A percentile compares a stretch with the other conserved stretches of the same genome.
phyloP scores from a whole-genome alignment of 2,797 vertebrate species.

The Acipenser oxyrinchus region DNA sequence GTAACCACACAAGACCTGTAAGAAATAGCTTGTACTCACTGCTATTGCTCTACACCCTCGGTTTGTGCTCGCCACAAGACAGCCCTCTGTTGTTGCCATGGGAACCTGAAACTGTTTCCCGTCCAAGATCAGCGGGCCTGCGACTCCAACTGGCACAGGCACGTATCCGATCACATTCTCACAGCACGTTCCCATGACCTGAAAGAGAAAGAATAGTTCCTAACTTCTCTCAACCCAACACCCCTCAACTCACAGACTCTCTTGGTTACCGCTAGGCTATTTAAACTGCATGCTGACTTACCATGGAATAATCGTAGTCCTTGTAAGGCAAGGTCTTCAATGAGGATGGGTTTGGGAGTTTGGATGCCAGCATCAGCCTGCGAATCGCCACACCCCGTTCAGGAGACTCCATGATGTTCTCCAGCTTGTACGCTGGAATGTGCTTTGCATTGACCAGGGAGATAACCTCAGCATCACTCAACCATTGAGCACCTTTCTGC shows the following conservation, averaged over 20 bases:
- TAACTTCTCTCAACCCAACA: too few species aligned
- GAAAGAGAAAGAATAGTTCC: constrained; percentile 15
- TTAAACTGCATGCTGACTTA: constrained; percentile 37
- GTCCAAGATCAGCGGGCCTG: constrained; percentile 81
- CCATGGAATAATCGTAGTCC: constrained; percentile 78
- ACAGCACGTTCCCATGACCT: constrained; percentile 95
- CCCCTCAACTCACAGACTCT: too few species aligned
- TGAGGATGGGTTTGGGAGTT: constrained; percentile 71
- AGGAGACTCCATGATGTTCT: constrained; percentile 74
- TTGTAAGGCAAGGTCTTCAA: constrained; percentile 70
- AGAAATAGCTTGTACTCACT: constrained; percentile 56
- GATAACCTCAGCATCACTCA: constrained; percentile 80
- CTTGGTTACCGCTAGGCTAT: too few species aligned
- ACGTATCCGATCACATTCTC: constrained; percentile 97
- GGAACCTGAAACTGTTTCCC: constrained; percentile 91
- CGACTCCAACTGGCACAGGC: constrained; percentile 91
- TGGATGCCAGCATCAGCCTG: constrained; percentile 67
- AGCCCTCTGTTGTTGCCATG: constrained; percentile 95
- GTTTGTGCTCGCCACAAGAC: constrained; percentile 92
- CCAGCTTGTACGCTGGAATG: constrained; percentile 81
- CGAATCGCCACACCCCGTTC: constrained; percentile 86
- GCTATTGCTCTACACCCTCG: constrained; percentile 88
- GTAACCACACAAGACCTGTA: neutral
- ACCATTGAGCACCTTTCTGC: constrained; percentile 75
- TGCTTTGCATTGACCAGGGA: constrained; percentile 71